A percentile compares a stretch with the other conserved stretches of the same genome.
These are phyloP conservation scores for Zenarchopterus dispar DNA, from an alignment of 2,797 vertebrate species.

Conservation along the genomic window DNA sequence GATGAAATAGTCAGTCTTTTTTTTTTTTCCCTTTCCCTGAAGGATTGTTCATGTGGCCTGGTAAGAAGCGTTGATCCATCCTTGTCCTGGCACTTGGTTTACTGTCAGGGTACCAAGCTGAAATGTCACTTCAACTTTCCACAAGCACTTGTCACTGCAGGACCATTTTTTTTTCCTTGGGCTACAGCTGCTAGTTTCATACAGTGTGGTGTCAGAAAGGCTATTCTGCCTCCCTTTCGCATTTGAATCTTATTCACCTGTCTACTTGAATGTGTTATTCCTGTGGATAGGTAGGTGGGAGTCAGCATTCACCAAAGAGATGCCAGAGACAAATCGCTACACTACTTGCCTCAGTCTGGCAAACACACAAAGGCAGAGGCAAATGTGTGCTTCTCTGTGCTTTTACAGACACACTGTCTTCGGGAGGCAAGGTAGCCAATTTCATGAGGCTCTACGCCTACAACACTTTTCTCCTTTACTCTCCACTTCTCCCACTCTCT, in stretches of 20 bases:
- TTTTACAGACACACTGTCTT: constrained; percentile 31
- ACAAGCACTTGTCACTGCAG: constrained; percentile 63
- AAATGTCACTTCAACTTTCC: constrained; percentile 76
- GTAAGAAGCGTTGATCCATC: constrained; percentile 66
- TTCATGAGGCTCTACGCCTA: constrained; percentile 70
- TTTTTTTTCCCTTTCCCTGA: constrained; percentile 23
- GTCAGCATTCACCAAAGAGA: constrained; percentile 49
- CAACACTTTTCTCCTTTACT: constrained; percentile 35
- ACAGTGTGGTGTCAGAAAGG: constrained; percentile 56
- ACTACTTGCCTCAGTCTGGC: constrained; percentile 21
- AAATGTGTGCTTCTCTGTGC: constrained; percentile 16
- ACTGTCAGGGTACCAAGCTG: constrained; percentile 63
- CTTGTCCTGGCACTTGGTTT: constrained; percentile 54
- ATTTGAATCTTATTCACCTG: constrained; percentile 59
- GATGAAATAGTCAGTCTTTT: constrained; percentile 33
- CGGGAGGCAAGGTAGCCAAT: constrained; percentile 66
- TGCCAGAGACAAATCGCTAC: constrained; percentile 46
- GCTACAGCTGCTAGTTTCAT: constrained; percentile 53
- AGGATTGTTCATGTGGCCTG: constrained; percentile 51
- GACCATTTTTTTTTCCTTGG: constrained; percentile 51
- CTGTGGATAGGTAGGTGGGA: constrained; percentile 43
- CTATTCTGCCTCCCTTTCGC: constrained; percentile 51
- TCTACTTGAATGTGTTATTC: constrained; percentile 61
- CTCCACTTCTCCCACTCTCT: constrained; percentile 20
- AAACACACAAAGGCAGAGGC: constrained; percentile 4